Evolutionary conservation across 2,113 vertebrate genomes (phyloP).

Genomic region (Indicator maculatus): DNA sequence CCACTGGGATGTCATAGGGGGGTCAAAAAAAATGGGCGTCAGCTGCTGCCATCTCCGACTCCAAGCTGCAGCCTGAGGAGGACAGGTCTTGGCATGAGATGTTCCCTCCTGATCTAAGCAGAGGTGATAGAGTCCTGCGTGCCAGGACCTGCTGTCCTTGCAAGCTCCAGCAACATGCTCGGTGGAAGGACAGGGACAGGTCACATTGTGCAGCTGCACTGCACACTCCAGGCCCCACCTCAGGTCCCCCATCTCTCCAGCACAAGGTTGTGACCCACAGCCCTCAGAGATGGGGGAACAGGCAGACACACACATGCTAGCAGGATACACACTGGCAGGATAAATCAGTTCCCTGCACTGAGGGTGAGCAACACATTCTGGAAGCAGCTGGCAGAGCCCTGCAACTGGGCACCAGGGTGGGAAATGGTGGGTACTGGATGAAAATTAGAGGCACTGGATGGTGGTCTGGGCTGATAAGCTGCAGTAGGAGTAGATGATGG

Average conservation of each 20-base stretch:
- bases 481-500: accelerated
- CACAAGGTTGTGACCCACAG: not conserved
- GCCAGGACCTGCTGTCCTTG: conserved; percentile 11
- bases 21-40: not conserved
- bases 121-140: not conserved
- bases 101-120: conserved; percentile 10
- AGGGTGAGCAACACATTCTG: not conserved
- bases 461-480: not conserved
- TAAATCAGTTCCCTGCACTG: not conserved
- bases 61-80: not conserved
- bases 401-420: accelerated
- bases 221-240: not conserved
- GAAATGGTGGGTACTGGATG: not conserved
- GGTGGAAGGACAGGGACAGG: not conserved
- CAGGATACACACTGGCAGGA: accelerated
- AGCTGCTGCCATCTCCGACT: not conserved
- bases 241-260: not conserved
- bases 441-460: not conserved
- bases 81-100: conserved; percentile 59
- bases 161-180: not conserved
- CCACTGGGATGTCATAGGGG: not conserved
- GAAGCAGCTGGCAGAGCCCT: conserved; percentile 3
- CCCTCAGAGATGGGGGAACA: not conserved
- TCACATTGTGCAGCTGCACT: not conserved
- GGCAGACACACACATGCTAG: accelerated